Percentiles rank a stretch among this genome's conserved stretches.
These are phyloP conservation scores for Rhinella marina DNA, from an alignment of 2,797 vertebrate species.

Conservation along the genomic window DNA sequence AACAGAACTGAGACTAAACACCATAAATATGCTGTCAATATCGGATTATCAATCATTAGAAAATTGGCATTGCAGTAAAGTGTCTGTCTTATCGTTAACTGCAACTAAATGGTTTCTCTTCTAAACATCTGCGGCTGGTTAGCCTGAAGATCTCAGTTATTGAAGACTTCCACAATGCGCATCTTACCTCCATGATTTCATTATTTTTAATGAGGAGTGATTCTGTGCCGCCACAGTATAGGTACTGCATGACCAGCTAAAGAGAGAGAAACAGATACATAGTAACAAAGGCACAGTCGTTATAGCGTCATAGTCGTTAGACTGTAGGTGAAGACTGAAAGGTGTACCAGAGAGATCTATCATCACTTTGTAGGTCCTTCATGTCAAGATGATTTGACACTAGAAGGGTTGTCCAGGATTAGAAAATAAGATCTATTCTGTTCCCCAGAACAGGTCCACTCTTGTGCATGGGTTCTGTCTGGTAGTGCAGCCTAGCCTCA, in stretches of 20 bases:
- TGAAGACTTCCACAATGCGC: neutral
- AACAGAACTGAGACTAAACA: neutral
- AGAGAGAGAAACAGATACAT: constrained; percentile 68
- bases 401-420: neutral
- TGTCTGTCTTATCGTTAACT: neutral
- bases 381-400: neutral
- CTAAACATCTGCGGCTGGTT: constrained; percentile 38
- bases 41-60: constrained; percentile 36
- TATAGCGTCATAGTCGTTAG: neutral
- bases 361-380: neutral
- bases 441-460: neutral
- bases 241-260: constrained; percentile 98
- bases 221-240: constrained; percentile 95
- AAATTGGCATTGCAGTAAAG: constrained; percentile 4
- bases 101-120: constrained; percentile 19
- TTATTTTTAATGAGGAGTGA: constrained; percentile 96
- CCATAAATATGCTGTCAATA: constrained; percentile 7
- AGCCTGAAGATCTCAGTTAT: constrained; percentile 14
- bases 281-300: constrained; percentile 5
- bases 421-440: neutral
- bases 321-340: neutral
- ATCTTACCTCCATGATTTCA: constrained; percentile 95
- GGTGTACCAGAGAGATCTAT: neutral
- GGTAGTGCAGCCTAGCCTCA: neutral
- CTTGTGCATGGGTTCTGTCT: neutral